Base-by-base conservation (phyloP, 2,888 invertebrate species). In the Aphrophora alni region DNA sequence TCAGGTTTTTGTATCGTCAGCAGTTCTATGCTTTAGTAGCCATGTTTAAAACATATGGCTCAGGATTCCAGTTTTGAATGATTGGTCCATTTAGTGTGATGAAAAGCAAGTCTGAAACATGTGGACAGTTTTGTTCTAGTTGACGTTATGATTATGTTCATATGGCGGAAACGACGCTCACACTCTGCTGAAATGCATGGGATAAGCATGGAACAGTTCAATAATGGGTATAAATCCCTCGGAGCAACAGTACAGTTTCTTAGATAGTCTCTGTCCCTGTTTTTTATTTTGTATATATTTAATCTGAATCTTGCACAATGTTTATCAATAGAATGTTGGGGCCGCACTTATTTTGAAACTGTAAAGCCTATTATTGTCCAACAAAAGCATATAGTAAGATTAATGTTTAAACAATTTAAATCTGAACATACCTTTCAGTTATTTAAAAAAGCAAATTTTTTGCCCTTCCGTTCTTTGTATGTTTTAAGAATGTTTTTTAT, bases 81-180 rank as follows among this genome's bases (percentile, higher is more conserved):
- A 27, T 78, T 78, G 78, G 78, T 7, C 73, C 78, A 59, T 78
- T 72, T 73, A 78, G 26, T 27, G 33, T 78, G 27, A 78, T 73
- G 26, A 72, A 78, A 72, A 78, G 71, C 25, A 72, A 59, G 4
- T 10, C 38, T 70, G 78, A 38, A 44, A 78, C 59, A 27, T 78
- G 51, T 26, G 26, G n/a, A 33, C 28, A 78, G 73, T n/a, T 26
- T 78, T 44, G 51, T 38, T 71, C 78, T 27, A 38, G 38, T 72
- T 72, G 78, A 71, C 27, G 38, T 26, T 28, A 77, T 75, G 28
- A 81, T 82, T n/a, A 76, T 71, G 71, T 82, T 82, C 77, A 82
- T 75, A 21, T 33, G 33, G 33, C 33, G 3, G 33, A 33, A 33
- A 33, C 33, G 5, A 33, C 33, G 3, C n/a, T 33, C 8, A 33